Conservation (phyloP, 2,113 vertebrate species). For the Esox niger region DNA sequence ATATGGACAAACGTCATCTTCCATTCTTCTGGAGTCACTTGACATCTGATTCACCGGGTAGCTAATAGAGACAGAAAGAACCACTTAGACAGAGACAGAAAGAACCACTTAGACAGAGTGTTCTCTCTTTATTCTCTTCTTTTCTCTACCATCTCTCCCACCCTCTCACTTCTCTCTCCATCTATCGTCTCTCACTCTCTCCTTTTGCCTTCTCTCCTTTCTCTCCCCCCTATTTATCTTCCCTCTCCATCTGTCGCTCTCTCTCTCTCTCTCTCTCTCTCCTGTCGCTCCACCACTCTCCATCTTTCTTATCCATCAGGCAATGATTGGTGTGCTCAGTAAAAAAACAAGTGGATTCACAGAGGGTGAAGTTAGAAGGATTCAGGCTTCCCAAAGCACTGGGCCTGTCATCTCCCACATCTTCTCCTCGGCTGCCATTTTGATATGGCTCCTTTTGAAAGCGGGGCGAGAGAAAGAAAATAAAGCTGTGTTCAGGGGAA, state of each 20-base stretch:
- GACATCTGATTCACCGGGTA: conserved; percentile 41
- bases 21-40: conserved; percentile 78
- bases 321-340: conserved; percentile 81
- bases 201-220: too few species aligned
- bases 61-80: conserved; percentile 36
- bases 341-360: conserved; percentile 76
- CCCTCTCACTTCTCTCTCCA: too few species aligned
- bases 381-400: conserved; percentile 74
- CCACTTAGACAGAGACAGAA: conserved; percentile 28
- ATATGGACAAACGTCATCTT: too few species aligned
- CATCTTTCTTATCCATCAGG: conserved; percentile 50
- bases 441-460: conserved; percentile 70
- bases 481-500: neutral
- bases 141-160: too few species aligned
- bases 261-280: too few species aligned
- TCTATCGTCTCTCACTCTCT: too few species aligned
- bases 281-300: conserved; percentile 33
- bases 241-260: too few species aligned
- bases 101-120: too few species aligned
- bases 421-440: conserved; percentile 70
- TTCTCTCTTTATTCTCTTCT: too few species aligned
- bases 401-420: conserved; percentile 82
- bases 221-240: too few species aligned
- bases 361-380: conserved; percentile 75
- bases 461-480: conserved; percentile 9